Conservation (phyloP, 2,113 vertebrate genomes). For the Monopterus albus region DNA sequence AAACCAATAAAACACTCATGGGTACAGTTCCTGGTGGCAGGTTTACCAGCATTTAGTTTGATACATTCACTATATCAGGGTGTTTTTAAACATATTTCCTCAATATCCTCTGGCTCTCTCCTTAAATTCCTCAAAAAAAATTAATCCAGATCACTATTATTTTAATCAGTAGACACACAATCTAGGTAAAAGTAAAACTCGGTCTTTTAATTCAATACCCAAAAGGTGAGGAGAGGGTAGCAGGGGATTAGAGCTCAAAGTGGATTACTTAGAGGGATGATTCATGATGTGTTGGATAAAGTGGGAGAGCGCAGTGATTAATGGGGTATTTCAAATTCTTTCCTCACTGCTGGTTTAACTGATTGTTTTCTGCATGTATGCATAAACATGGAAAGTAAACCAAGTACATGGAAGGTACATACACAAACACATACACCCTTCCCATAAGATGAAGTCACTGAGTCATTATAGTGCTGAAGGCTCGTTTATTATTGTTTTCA, state of each 20-base stretch:
- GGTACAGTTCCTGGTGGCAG: slow-evolving; percentile 12
- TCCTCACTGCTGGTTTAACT: slow-evolving; percentile 6
- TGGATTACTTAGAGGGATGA: slow-evolving; percentile 65
- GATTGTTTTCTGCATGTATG: slow-evolving; percentile 24
- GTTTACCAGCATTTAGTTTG: slow-evolving; percentile 8
- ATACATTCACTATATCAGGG: slow-evolving; percentile 8
- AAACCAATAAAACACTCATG: slow-evolving; percentile 16
- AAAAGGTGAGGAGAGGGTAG: slow-evolving; percentile 49
- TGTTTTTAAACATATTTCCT: background rate
- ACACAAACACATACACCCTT: background rate
- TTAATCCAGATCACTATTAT: slow-evolving; percentile 17
- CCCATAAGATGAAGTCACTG: background rate
- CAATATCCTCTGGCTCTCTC: slow-evolving; percentile 12
- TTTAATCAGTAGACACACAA: slow-evolving; percentile 44
- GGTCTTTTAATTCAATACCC: slow-evolving; percentile 53
- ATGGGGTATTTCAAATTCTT: slow-evolving; percentile 42
- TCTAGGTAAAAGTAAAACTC: slow-evolving; percentile 37
- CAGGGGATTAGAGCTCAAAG: slow-evolving; percentile 58
- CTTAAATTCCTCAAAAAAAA: slow-evolving; percentile 4
- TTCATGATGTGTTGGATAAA: slow-evolving; percentile 61
- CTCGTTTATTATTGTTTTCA: slow-evolving; percentile 21
- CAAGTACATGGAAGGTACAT: background rate
- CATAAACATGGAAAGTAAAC: slow-evolving; percentile 22
- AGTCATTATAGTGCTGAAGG: background rate
- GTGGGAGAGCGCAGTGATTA: slow-evolving; percentile 44